Evolutionary conservation across 2,113 vertebrate species (phyloP).

Genomic region (Coracopsis vasa): DNA sequence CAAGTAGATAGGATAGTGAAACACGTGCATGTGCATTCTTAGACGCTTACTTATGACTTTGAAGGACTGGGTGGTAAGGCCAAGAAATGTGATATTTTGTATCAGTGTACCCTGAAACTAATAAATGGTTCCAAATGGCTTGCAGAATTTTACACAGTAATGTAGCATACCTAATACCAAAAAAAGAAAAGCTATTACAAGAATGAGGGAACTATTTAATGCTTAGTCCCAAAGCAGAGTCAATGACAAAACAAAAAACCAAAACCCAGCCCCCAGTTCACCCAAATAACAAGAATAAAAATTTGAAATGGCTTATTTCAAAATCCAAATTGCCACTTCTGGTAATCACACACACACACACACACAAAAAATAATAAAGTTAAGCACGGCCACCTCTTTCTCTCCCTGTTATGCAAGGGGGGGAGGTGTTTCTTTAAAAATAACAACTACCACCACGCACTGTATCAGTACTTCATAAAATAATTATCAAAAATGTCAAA

Average conservation of each 20-base stretch:
- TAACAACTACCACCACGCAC: neutral
- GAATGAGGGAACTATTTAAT: neutral
- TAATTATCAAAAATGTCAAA: neutral
- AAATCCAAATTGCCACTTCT: neutral
- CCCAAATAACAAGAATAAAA: neutral
- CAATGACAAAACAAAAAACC: neutral
- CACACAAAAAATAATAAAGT: neutral
- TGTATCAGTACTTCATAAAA: neutral
- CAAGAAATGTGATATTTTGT: neutral
- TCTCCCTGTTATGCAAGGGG: neutral
- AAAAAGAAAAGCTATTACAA: neutral
- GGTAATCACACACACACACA: neutral
- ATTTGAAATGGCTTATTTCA: neutral
- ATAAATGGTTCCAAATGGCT: neutral
- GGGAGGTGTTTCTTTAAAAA: neutral
- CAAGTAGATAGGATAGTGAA: neutral
- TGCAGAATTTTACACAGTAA: neutral
- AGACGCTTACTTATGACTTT: neutral
- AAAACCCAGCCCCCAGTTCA: neutral
- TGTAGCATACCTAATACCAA: neutral
- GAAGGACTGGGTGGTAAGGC: neutral
- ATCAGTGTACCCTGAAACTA: neutral
- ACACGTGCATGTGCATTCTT: accelerated
- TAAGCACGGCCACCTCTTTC: neutral
- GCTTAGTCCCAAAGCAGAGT: neutral